Evolutionary conservation across 2,797 vertebrate genomes (phyloP).

Genomic region (Sebastes diploproa): DNA sequence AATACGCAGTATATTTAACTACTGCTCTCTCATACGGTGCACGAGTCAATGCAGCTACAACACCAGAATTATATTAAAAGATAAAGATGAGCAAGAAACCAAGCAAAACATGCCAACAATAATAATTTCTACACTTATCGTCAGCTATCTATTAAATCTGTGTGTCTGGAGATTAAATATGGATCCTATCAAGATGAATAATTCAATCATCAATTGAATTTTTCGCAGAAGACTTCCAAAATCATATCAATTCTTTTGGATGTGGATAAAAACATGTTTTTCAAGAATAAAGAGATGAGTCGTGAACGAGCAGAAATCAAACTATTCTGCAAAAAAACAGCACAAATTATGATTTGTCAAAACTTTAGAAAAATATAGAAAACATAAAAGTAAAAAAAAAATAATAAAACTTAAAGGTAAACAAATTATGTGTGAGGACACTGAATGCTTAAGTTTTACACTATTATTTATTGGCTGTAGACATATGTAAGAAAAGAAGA

Average conservation of each 20-base stretch:
- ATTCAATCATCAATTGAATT: neutral
- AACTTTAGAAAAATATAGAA: neutral
- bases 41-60: neutral
- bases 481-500: neutral
- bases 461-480: neutral
- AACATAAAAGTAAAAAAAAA: neutral
- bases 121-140: neutral
- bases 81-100: neutral
- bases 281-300: neutral
- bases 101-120: neutral
- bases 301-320: neutral
- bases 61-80: neutral
- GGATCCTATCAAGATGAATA: neutral
- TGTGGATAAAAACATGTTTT: neutral
- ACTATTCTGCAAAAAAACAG: neutral
- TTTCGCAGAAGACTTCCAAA: neutral
- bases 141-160: neutral
- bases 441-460: neutral
- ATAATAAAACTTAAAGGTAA: neutral
- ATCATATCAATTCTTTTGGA: neutral
- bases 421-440: neutral
- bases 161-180: neutral
- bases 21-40: neutral
- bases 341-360: neutral
- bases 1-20: neutral